A percentile compares a stretch with the other conserved stretches of the same genome.
Conservation (phyloP, 2,113 vertebrate genomes). For the Prietella phreatophila region DNA sequence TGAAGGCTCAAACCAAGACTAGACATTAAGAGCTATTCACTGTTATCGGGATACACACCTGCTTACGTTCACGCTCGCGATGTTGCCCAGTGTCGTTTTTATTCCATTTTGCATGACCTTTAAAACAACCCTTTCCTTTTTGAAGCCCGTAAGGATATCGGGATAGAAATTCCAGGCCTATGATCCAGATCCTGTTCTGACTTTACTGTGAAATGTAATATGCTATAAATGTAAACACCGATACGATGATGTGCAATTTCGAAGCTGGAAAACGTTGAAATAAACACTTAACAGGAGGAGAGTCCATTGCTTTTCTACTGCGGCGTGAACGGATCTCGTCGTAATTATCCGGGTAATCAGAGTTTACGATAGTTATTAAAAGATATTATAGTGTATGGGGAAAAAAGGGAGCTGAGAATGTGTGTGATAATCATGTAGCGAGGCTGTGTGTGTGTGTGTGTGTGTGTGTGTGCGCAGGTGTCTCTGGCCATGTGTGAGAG, state of each 20-base stretch:
- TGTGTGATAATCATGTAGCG: background rate
- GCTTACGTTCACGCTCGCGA: background rate
- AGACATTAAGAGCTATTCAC: no score
- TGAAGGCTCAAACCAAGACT: no score
- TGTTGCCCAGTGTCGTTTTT: no score
- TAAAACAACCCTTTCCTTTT: background rate
- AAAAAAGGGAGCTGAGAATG: background rate
- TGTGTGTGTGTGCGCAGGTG: slow-evolving; percentile 16
- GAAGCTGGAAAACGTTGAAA: background rate
- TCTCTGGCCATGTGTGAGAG: slow-evolving; percentile 8
- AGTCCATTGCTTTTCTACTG: no score
- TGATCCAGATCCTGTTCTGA: background rate
- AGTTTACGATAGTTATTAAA: no score
- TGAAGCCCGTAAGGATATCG: background rate
- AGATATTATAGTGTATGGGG: background rate
- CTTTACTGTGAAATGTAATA: background rate
- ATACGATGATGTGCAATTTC: background rate
- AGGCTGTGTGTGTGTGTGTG: slow-evolving; percentile 5
- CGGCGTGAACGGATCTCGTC: no score
- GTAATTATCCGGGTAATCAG: no score
- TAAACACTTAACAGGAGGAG: background rate
- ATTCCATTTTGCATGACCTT: background rate
- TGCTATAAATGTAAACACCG: no score
- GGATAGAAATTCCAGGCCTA: background rate
- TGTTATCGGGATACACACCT: no score